Evolutionary conservation across 1,140 invertebrate genomes (phyloP), one percentile per base, ranked within the genome.

Genomic region (Tribolium madens): DNA sequence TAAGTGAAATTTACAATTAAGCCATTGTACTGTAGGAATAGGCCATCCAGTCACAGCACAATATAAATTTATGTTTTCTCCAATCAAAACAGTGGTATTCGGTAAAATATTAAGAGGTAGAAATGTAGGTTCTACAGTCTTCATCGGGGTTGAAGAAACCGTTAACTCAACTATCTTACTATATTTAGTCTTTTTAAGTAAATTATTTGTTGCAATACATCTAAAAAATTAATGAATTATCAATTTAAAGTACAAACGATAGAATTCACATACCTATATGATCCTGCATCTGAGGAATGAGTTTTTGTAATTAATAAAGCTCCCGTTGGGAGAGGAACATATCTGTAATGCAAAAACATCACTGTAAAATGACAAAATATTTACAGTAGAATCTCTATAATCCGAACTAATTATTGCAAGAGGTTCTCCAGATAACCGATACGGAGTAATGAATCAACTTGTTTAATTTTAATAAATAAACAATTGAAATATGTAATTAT

Each of bases 301-400:
- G 80, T 82, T 73, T 80, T 81, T 78, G 77, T 79, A 78, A 85
- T 83, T 81, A 85, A 80, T 76, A 85, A 78, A 75, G 80, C 78
- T 80, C 84, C 84, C 76, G 80, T 75, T 75, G 84, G 82, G 75
- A 84, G 82, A 83, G 83, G 84, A 84, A 85, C 84, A 84, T 84
- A 85, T 83, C 84, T 85, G 76, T 46, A 83, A 84, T 4, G 10
- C 21, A 77, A 50, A 76, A 10, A 14, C 9, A 73, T 70, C 12
- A 75, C 17, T 57, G 17, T 21, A 57, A 57, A 21, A 17, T 13
- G 9, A 12, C 12, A 31, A 3, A 31, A 31, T 31, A 31, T 3
- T 31, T 31, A 31, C 6, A 31, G 26, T 31, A 6, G 2, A 31
- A n/a, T n/a, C n/a, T n/a, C n/a, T n/a, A n/a, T n/a, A n/a, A n/a